Conservation (phyloP, 2,888 invertebrate genomes). For the Lepidochrysops patricia region DNA sequence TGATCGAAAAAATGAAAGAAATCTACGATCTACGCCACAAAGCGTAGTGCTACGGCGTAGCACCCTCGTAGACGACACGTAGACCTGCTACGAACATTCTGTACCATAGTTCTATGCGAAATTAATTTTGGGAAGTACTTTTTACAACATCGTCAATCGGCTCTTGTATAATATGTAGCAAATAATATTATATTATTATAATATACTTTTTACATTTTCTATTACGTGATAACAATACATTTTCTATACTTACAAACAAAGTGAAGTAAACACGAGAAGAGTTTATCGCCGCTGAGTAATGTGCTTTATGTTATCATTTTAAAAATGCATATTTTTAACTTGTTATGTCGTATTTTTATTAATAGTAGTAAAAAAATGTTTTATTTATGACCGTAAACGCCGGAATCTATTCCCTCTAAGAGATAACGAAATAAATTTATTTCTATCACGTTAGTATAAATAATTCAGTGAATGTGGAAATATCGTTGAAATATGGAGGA, state of each 20-base stretch:
- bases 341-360: too few species aligned
- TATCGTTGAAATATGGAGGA: slow-evolving; percentile 55
- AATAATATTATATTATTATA: too few species aligned
- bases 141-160: too few species aligned
- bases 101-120: background rate
- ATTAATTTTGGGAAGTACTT: too few species aligned
- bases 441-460: slow-evolving; percentile 54
- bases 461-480: slow-evolving; percentile 55
- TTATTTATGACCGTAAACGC: slow-evolving; percentile 1
- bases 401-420: slow-evolving; percentile 13
- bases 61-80: background rate
- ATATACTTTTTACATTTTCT: too few species aligned
- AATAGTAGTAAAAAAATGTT: background rate
- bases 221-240: too few species aligned
- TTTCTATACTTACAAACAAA: too few species aligned
- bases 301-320: too few species aligned
- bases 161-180: too few species aligned
- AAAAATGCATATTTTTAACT: too few species aligned
- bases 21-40: background rate
- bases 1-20: background rate
- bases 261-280: too few species aligned
- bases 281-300: too few species aligned
- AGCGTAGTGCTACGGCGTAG: background rate
- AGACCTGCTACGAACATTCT: background rate
- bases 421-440: slow-evolving; percentile 47